Evolutionary conservation across 92 coral and sea anemone genomes (phyloP), one percentile per base, ranked within the genome.

Genomic region (Paragorgia papillata): DNA sequence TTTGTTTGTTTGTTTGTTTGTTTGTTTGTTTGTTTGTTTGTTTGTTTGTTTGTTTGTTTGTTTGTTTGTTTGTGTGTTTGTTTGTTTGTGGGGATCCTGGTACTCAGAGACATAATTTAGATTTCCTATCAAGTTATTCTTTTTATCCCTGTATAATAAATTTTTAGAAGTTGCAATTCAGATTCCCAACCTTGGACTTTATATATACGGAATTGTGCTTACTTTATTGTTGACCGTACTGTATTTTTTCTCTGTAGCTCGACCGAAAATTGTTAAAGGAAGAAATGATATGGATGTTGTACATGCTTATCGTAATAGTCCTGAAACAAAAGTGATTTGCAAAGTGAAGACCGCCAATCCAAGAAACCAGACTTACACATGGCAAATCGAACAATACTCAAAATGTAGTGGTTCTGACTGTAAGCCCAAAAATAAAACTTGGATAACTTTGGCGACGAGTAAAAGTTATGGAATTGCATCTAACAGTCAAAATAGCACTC

Each of bases 241-340:
- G 70, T 63, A 60, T 46, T 46, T 6, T 31, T 33, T 31, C 12
- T 63, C 24, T 71, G 29, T 55, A 71, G 78, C 27, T n/a, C 31
- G 54, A 54, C 78, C 78, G 18, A 32, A 31, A 55, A 71, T 71
- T 48, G 61, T 40, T 7, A 69, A 18, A 3, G 55, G 58, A 10
- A 22, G 54, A 21, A 15, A 17, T 9, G 27, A 19, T 6, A 25
- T 9, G 4, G 14, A 17, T n/a, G 27, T 20, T 13, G 13, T 8
- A 0, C 46, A 33, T 55, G 41, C 34, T 54, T 35, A 53, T 58
- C 48, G 31, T 24, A 19, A 18, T 44, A 49, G 8, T 6, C 37
- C 32, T 53, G 33, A 24, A 0, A 51, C 64, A 20, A 27, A 53
- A 26, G 21, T 71, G 25, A 51, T 55, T 19, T 71, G 78, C 51